phyloP scores from a whole-genome alignment of 2,113 vertebrate genomes.

The Dromiciops gliroides region DNA sequence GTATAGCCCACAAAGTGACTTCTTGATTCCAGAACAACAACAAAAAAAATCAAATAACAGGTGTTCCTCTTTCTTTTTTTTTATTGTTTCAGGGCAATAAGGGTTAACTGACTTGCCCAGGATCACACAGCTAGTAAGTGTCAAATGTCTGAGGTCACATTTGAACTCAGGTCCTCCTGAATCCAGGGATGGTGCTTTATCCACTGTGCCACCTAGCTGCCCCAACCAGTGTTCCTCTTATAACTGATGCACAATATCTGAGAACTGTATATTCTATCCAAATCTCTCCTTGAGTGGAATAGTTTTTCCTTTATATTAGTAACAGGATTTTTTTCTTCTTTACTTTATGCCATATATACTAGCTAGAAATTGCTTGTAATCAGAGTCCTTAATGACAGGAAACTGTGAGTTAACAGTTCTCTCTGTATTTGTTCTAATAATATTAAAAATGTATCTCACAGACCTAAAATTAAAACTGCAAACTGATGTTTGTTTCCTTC shows the following conservation, averaged over 20 bases:
- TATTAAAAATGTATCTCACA: neutral
- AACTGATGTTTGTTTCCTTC: neutral
- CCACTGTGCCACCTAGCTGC: too few relatives aligned
- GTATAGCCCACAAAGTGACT: too few relatives aligned
- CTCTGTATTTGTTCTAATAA: neutral
- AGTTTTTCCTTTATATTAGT: neutral
- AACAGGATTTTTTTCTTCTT: neutral
- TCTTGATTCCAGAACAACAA: too few relatives aligned
- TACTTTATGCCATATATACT: neutral
- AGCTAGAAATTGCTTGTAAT: neutral
- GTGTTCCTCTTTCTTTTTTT: neutral
- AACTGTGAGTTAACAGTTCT: neutral
- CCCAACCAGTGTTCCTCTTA: neutral
- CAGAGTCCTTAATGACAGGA: neutral
- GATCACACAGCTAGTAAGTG: too few relatives aligned
- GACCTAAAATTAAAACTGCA: neutral
- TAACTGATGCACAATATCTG: neutral
- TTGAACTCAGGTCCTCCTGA: too few relatives aligned
- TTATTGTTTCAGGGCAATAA: too few relatives aligned
- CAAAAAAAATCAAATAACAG: too few relatives aligned
- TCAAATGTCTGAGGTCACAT: too few relatives aligned
- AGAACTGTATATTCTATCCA: neutral
- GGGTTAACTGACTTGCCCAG: too few relatives aligned
- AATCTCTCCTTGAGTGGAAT: neutral
- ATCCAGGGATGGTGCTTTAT: too few relatives aligned